Evolutionary conservation across 1,140 invertebrate species (phyloP), one percentile per base, ranked within the genome.

Genomic region (Sycobia sp.): DNA sequence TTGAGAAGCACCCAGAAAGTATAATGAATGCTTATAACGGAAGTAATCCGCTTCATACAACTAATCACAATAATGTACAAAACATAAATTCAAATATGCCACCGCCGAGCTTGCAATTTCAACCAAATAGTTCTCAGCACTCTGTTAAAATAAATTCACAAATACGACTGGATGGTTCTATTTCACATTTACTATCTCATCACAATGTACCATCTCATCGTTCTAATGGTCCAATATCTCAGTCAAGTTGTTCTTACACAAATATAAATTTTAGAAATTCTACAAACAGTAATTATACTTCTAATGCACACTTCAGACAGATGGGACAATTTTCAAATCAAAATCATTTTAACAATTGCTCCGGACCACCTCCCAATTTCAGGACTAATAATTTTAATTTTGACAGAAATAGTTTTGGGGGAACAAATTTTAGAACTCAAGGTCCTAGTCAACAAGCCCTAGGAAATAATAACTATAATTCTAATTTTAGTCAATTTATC

Each of bases 1-100:
- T 74, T n/a, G 77, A 79, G 14, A 78, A 76, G 20, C 69, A 69
- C 1, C n/a, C n/a, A n/a, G 72, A 75, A 16, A 65, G 57, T 4
- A 64, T 73, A 58, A 44, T 36, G 4, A 71, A 70, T 63, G 14
- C 60, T 0, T 71, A 71, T 16, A 58, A 67, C 20, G 47, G 58
- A 27, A 66, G 67, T 25, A 68, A 46, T 9, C 59, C 72, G 44
- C 27, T 70, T 1, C 67, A 51, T 11, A 58, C 71, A 59, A 23
- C 73, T 2, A 76, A 75, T 66, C 74, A 77, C 39, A 75, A 79
- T n/a, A 79, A 76, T 25, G 76, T 75, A 71, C 77, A 76, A 44
- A 79, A 74, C 23, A 73, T 75, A 22, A 76, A 75, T 66, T 70
- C 72, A 5, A 72, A 75, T 27, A 72, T 75, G 72, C 74, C 76